phyloP scores from a whole-genome alignment of 2,113 vertebrate species.

The Leucopsar rothschildi region DNA sequence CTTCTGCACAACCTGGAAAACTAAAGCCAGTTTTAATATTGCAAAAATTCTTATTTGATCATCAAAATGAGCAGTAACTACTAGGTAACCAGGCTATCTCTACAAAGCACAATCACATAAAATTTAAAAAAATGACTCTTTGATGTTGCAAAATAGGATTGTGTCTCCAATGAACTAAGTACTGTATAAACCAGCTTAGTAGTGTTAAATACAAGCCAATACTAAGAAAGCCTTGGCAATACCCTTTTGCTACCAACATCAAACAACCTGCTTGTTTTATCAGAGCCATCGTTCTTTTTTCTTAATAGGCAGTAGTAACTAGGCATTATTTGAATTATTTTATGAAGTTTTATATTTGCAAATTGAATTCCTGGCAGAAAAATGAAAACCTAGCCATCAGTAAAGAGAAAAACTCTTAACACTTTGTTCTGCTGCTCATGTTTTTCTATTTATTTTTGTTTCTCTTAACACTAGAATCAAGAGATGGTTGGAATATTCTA shows the following conservation, averaged over 20 bases:
- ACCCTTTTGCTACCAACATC: not conserved
- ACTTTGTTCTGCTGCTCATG: not conserved
- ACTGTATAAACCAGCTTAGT: not conserved
- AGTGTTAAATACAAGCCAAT: not conserved
- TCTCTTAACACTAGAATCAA: not conserved
- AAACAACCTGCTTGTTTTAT: not conserved
- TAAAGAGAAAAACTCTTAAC: not conserved
- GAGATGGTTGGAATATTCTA: not conserved
- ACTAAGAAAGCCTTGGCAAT: not conserved
- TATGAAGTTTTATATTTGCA: not conserved
- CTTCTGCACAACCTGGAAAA: not conserved
- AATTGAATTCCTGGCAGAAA: not conserved
- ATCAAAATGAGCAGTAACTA: not conserved
- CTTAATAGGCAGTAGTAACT: not conserved
- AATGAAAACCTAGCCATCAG: not conserved
- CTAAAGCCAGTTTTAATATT: not conserved
- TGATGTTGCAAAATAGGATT: not conserved
- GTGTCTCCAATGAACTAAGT: not conserved
- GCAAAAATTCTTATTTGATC: not conserved
- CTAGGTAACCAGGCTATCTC: not conserved
- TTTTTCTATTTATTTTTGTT: not conserved
- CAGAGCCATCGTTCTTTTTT: not conserved
- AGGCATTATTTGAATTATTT: not conserved
- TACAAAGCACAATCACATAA: not conserved
- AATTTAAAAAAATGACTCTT: rapidly evolving